Percentiles rank a stretch among this genome's conserved stretches.
phyloP scores from a whole-genome alignment of 2,888 invertebrate genomes.

The Megalurothrips usitatus region DNA sequence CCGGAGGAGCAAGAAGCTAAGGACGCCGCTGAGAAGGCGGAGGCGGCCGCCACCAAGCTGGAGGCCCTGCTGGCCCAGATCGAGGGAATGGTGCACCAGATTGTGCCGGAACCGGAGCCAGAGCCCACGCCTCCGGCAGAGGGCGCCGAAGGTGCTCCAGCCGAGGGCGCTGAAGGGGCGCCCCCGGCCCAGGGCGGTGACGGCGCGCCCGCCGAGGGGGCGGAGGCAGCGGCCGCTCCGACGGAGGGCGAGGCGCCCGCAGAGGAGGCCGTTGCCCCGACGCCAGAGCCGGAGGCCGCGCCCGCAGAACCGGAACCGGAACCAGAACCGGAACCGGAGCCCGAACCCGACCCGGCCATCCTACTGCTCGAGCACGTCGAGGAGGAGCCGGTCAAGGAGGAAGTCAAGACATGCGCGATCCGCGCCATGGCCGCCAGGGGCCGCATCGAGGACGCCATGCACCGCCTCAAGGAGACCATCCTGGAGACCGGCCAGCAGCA shows the following conservation, averaged over 20 bases:
- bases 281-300: neutral
- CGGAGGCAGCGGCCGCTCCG: neutral
- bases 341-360: neutral
- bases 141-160: too few species aligned
- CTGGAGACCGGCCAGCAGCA: neutral
- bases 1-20: neutral
- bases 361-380: neutral
- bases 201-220: neutral
- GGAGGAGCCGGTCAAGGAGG: neutral
- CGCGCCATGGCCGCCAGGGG: neutral
- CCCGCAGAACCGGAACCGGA: neutral
- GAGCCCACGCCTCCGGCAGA: neutral
- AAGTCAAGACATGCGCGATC: conserved; percentile 9
- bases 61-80: neutral
- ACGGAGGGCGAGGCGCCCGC: neutral
- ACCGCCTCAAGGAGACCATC: neutral
- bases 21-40: conserved; percentile 1
- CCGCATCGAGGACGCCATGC: conserved; percentile 12
- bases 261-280: too few species aligned
- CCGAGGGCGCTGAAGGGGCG: neutral
- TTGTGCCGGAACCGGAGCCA: neutral
- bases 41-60: neutral
- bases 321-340: neutral
- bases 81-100: conserved; percentile 12
- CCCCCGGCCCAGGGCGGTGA: neutral